Conservation (phyloP, 2,113 vertebrate species). For the Rattus norvegicus region GRCr8 NC_086027.1:61495501-61496000, state of each 20-base stretch:
- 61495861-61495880: background rate
- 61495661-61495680: background rate
- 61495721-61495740: no score
- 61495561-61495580: background rate
- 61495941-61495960: slow-evolving; percentile 32
- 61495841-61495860: background rate
- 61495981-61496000: background rate
- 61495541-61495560: background rate
- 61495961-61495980: slow-evolving; percentile 22
- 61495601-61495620: background rate
- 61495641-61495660: background rate
- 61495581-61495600: background rate
- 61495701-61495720: background rate
- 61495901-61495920: background rate
- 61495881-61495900: background rate
- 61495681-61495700: slow-evolving; percentile 32
- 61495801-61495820: slow-evolving; percentile 36
- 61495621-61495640: background rate
- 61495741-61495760: background rate
- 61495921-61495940: background rate
- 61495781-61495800: background rate
- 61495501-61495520: background rate
- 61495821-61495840: background rate
- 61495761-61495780: background rate
- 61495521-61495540: background rate